Conservation (phyloP, 2,113 vertebrate genomes). For the Leptosomus discolor region DNA sequence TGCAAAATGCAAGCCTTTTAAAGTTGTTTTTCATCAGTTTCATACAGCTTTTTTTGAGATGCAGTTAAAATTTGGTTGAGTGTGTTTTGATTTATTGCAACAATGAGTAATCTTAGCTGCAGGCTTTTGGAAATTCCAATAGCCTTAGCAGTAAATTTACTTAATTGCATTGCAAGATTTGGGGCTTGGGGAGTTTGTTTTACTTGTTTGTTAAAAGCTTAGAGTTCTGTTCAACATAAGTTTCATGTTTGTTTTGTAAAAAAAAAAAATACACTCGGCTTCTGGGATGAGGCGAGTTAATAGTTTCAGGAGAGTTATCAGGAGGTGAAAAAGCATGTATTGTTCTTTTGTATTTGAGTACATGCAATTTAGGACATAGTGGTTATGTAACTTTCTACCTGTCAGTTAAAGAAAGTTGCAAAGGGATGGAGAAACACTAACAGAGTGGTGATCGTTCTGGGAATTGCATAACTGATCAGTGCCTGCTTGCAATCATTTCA, state of each 20-base stretch:
- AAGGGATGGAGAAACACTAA: background rate
- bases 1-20: background rate
- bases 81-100: background rate
- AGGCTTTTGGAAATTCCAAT: background rate
- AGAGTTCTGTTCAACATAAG: background rate
- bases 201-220: background rate
- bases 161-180: background rate
- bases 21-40: background rate
- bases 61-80: background rate
- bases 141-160: background rate
- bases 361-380: background rate
- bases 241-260: background rate
- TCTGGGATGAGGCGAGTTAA: background rate
- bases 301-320: background rate
- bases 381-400: background rate
- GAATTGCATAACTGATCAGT: background rate
- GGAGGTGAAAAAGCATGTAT: background rate
- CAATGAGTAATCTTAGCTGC: background rate
- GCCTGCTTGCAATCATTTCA: background rate
- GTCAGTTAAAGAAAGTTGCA: background rate
- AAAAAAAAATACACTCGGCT: background rate
- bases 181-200: background rate
- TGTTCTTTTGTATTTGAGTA: background rate
- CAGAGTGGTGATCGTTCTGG: background rate
- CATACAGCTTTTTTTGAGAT: background rate